A percentile compares a stretch with the other conserved stretches of the same genome.
These are phyloP conservation scores for Gracilinanus agilis DNA, from an alignment of 2,113 vertebrate genomes.

Conservation along the genomic window DNA sequence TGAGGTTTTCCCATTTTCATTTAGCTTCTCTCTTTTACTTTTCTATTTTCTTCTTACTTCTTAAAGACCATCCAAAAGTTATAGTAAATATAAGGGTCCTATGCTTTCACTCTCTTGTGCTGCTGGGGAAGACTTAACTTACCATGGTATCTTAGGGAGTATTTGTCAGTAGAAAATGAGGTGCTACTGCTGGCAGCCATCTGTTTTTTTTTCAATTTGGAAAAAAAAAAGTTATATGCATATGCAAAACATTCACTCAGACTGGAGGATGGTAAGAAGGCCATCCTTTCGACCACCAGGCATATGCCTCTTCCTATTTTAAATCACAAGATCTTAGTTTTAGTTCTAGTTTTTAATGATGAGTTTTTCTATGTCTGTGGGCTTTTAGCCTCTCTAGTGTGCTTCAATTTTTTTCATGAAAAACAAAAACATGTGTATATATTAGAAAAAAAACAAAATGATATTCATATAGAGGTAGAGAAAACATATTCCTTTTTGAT, in stretches of 20 bases:
- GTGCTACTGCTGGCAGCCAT: not conserved
- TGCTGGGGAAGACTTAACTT: not conserved
- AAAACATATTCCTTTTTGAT: not conserved
- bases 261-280: not conserved
- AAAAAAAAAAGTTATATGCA: not conserved
- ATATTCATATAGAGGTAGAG: no score
- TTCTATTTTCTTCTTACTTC: not conserved
- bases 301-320: not conserved
- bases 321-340: not conserved
- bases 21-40: not conserved
- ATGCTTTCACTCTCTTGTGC: not conserved
- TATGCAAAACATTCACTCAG: not conserved
- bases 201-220: no score
- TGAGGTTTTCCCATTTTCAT: not conserved
- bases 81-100: not conserved
- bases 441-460: no score
- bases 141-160: not conserved
- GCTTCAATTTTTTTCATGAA: no score
- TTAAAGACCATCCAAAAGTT: not conserved
- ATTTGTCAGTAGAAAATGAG: not conserved
- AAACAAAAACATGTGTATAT: no score
- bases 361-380: no score
- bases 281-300: not conserved
- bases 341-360: not conserved
- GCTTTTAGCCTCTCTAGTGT: no score